phyloP scores from a whole-genome alignment of 2,113 vertebrate genomes.

The Micronisus gabar region DNA sequence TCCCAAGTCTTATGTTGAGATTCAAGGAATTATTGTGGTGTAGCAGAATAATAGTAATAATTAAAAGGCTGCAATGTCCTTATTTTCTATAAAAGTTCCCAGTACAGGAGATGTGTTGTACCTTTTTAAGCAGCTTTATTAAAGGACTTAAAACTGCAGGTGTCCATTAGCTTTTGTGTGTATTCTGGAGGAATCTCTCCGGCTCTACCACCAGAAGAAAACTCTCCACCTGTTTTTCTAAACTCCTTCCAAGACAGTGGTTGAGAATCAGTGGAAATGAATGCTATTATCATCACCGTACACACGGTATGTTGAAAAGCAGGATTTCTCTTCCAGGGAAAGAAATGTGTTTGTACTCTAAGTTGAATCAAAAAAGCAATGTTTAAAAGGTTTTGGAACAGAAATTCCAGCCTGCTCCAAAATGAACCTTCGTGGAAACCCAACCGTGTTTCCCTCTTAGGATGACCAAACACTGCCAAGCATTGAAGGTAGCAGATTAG shows the following conservation, averaged over 20 bases:
- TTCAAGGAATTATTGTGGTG: background rate
- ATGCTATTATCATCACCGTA: background rate
- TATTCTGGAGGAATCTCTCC: background rate
- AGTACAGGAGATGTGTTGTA: background rate
- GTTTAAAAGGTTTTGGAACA: background rate
- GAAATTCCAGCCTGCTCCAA: background rate
- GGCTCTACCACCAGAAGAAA: background rate
- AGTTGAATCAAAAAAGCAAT: background rate
- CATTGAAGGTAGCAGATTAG: background rate
- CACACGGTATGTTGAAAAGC: background rate
- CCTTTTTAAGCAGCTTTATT: background rate
- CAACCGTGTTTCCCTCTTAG: background rate
- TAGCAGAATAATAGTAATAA: background rate
- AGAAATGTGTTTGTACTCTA: constrained; percentile 23
- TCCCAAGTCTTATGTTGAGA: background rate
- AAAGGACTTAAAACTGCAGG: background rate
- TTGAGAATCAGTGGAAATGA: background rate
- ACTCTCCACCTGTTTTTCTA: background rate
- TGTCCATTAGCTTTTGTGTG: background rate
- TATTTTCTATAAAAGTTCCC: background rate
- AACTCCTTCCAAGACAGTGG: background rate
- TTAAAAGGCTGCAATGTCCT: background rate
- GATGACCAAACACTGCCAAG: background rate
- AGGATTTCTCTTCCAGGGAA: background rate
- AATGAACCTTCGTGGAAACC: background rate